These are phyloP conservation scores for Griposia aprilina DNA, from an alignment of 2,888 invertebrate species.

Conservation along the genomic window DNA sequence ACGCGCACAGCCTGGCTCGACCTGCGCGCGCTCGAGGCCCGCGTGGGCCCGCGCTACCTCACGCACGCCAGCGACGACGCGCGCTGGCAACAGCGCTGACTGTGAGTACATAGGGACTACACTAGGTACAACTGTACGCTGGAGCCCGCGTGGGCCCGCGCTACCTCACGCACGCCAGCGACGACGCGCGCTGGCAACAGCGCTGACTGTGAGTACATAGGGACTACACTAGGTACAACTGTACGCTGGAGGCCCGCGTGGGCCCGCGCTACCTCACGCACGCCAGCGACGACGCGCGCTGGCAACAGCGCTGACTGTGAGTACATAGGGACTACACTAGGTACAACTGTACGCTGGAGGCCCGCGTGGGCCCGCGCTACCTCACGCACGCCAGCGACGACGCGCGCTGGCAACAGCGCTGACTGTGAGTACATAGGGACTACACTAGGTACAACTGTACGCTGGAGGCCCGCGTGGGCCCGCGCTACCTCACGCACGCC, in stretches of 20 bases:
- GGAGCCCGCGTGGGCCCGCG: constrained; percentile 89
- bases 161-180: constrained; percentile 86
- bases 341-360: no score
- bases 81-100: constrained; percentile 48
- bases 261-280: constrained; percentile 86
- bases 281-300: constrained; percentile 78
- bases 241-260: constrained; percentile 88
- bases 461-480: constrained; percentile 71
- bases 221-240: not conserved
- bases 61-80: constrained; percentile 84
- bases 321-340: not conserved
- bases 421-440: constrained; percentile 5
- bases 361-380: constrained; percentile 81
- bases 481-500: constrained; percentile 85
- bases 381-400: constrained; percentile 86
- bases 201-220: constrained; percentile 30
- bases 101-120: not conserved
- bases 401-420: constrained; percentile 39
- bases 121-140: constrained; percentile 90
- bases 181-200: constrained; percentile 70
- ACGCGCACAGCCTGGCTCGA: constrained; percentile 99
- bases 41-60: constrained; percentile 84
- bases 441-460: constrained; percentile 79
- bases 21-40: constrained; percentile 95
- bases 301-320: constrained; percentile 38